phyloP scores from a whole-genome alignment of 2,888 invertebrate species.

The Choreutis nemorana region DNA sequence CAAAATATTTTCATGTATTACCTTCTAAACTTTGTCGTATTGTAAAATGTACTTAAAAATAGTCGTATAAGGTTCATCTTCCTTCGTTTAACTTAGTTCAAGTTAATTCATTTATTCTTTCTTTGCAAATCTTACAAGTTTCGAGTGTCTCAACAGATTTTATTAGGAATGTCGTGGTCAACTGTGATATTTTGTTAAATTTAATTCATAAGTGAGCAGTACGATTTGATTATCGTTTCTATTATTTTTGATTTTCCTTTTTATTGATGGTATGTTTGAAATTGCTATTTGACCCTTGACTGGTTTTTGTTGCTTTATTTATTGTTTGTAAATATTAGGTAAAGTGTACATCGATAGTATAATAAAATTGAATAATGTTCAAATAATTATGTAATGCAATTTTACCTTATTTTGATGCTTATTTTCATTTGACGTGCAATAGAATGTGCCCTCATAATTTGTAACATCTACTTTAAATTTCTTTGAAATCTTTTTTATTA shows the following conservation, averaged over 20 bases:
- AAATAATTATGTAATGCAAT: constrained; percentile 24
- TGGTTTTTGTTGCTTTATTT: constrained; percentile 58
- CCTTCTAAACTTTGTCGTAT: constrained; percentile 49
- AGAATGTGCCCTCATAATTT: constrained; percentile 42
- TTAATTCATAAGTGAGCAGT: constrained; percentile 51
- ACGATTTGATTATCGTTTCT: constrained; percentile 35
- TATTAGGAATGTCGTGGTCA: constrained; percentile 57
- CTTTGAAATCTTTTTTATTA: constrained; percentile 46
- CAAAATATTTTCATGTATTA: constrained; percentile 36
- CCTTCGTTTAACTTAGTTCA: no score
- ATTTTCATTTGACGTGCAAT: constrained; percentile 41
- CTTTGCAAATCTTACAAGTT: no score
- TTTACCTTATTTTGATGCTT: constrained; percentile 19
- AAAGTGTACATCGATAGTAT: constrained; percentile 24
- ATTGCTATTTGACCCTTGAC: constrained; percentile 25
- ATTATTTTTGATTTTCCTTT: constrained; percentile 30
- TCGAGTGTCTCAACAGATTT: constrained; percentile 44
- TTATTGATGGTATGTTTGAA: constrained; percentile 25
- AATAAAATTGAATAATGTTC: constrained; percentile 38
- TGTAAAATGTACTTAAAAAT: constrained; percentile 61
- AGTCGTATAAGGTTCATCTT: no score
- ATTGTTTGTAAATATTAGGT: constrained; percentile 60
- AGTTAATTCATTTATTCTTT: no score
- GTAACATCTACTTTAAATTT: constrained; percentile 25
- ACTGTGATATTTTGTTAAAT: constrained; percentile 67